phyloP scores from a whole-genome alignment of 2,888 invertebrate genomes.

The Escarpia spicata region DNA sequence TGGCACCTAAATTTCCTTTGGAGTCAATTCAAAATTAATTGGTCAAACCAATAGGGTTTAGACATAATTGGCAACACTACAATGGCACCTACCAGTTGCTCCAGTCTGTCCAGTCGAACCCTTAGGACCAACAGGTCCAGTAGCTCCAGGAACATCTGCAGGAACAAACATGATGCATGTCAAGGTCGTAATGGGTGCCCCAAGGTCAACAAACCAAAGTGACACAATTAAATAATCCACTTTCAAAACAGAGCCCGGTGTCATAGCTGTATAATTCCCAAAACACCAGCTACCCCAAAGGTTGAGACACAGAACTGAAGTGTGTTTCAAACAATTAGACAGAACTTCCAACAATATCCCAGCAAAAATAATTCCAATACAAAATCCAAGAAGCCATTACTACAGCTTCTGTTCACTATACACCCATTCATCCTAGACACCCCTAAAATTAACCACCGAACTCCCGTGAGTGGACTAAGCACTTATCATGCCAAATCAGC shows the following conservation, averaged over 20 bases:
- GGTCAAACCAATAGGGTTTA: no score
- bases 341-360: background rate
- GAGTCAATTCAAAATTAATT: no score
- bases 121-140: background rate
- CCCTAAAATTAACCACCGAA: no score
- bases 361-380: no score
- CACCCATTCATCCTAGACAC: no score
- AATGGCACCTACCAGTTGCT: slow-evolving; percentile 20
- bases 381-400: no score
- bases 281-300: background rate
- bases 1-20: no score
- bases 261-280: background rate
- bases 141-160: slow-evolving; percentile 19
- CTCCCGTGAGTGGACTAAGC: no score
- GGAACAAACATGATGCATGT: background rate
- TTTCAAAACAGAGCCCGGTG: background rate
- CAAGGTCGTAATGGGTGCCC: no score
- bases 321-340: background rate
- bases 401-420: no score
- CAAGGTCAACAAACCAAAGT: background rate
- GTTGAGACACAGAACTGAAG: background rate
- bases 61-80: no score
- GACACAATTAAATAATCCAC: background rate
- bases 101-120: background rate
- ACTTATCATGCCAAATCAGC: no score